Base-by-base conservation (phyloP, 1,140 invertebrate species). In the Diorhabda carinulata region DNA sequence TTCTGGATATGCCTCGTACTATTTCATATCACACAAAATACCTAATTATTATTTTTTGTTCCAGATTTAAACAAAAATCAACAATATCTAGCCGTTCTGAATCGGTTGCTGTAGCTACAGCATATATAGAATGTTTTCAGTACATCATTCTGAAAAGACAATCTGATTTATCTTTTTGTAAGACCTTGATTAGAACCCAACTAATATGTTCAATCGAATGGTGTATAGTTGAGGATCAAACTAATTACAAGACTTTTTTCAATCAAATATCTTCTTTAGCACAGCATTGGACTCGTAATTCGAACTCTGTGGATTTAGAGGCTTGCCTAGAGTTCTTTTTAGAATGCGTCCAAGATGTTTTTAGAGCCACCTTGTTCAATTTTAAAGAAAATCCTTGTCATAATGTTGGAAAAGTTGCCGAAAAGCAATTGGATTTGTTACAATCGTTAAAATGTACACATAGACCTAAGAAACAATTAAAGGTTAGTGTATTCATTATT, bases 41-140 rank as follows among this genome's bases (percentile, higher is more conserved):
- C 25, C 0, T 25, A 25, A 25, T 25, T 52, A n/a, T 52, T 8
- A 52, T 52, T 52, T 52, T 52, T 4, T 9, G 66, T 82, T 82
- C 64, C 76, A 89, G 88, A 6, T 83, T 91, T 72, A 82, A 78
- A 43, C 78, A 80, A 40, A 84, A 83, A 66, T 82, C 76, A 72
- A 82, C 86, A 4, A 79, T 82, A 69, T 76, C 82, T 3, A 89
- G 86, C 75, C 79, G 80, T 10, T 87, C 84, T 6, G 91, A 93
- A 81, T 83, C 82, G 56, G 78, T 82, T 41, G 85, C 87, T 0
- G 82, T 92, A 41, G 81, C 87, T 2, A 85, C 80, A 69, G 85
- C 90, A 5, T 90, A 87, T 74, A 82, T 88, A 41, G 92, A 93
- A 81, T 93, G 91, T 78, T 73, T 91, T 40, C 85, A 86, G 42